Conservation (phyloP, 2,113 vertebrate species). For the Ahaetulla prasina region DNA sequence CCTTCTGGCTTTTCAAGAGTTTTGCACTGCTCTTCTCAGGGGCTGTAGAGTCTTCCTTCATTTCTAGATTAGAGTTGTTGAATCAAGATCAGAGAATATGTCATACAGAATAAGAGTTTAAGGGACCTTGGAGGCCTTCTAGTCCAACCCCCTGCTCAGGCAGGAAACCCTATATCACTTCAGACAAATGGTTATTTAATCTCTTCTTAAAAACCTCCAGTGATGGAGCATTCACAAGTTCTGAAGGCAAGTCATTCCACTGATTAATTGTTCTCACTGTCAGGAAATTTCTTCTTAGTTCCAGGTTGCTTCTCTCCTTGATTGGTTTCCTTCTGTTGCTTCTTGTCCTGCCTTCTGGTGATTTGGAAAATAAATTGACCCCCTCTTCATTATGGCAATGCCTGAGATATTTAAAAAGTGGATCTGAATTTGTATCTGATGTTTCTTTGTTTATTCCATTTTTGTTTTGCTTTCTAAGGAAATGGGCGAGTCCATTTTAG, state of each 20-base stretch:
- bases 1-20: background rate
- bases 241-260: background rate
- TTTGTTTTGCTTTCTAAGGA: background rate
- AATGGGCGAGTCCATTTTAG: background rate
- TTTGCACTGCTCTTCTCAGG: background rate
- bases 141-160: background rate
- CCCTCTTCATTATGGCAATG: no score
- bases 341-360: background rate
- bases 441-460: background rate
- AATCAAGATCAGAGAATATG: background rate
- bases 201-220: background rate
- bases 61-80: background rate
- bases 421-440: background rate
- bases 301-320: background rate
- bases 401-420: no score
- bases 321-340: background rate
- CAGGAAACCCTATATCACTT: background rate
- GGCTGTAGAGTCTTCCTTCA: background rate
- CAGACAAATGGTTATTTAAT: background rate
- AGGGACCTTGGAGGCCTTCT: background rate
- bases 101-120: background rate
- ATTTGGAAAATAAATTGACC: background rate
- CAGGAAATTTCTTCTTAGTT: background rate
- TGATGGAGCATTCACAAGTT: background rate
- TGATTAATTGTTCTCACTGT: background rate